These are phyloP conservation scores for Exephanes ischioxanthus DNA, from an alignment of 2,888 invertebrate species.

Conservation along the genomic window DNA sequence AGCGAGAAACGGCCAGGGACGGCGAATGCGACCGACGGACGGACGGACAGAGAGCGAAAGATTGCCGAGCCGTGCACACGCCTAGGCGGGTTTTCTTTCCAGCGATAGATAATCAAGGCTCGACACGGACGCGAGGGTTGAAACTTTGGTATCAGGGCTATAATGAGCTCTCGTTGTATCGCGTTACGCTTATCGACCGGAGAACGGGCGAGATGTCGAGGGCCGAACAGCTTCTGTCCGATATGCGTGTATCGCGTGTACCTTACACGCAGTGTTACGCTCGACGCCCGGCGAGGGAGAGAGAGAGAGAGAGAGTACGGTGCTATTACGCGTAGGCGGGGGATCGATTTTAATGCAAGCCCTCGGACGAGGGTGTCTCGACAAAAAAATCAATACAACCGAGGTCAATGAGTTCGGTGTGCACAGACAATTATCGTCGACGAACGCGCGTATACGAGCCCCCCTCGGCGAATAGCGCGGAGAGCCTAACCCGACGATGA, in stretches of 20 bases:
- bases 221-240: conserved; percentile 48
- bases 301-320: conserved; percentile 31
- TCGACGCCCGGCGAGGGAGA: conserved; percentile 25
- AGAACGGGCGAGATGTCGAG: conserved; percentile 48
- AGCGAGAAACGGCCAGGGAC: conserved; percentile 21
- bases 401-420: conserved; percentile 73
- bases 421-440: conserved; percentile 72
- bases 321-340: conserved; percentile 67
- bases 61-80: neutral
- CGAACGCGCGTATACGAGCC: conserved; percentile 56
- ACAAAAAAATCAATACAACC: conserved; percentile 72
- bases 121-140: conserved; percentile 56
- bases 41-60: conserved; percentile 30
- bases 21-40: conserved; percentile 14
- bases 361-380: conserved; percentile 71
- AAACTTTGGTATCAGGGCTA: conserved; percentile 77
- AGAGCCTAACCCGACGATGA: conserved; percentile 62
- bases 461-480: conserved; percentile 56
- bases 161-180: conserved; percentile 75
- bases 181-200: conserved; percentile 67
- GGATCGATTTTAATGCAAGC: conserved; percentile 71
- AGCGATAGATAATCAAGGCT: conserved; percentile 62
- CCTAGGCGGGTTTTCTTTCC: conserved; percentile 39
- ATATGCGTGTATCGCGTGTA: conserved; percentile 26
- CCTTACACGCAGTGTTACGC: conserved; percentile 31